These are phyloP conservation scores for Syrmaticus mikado DNA, from an alignment of 2,113 vertebrate species.

Conservation along the genomic window DNA sequence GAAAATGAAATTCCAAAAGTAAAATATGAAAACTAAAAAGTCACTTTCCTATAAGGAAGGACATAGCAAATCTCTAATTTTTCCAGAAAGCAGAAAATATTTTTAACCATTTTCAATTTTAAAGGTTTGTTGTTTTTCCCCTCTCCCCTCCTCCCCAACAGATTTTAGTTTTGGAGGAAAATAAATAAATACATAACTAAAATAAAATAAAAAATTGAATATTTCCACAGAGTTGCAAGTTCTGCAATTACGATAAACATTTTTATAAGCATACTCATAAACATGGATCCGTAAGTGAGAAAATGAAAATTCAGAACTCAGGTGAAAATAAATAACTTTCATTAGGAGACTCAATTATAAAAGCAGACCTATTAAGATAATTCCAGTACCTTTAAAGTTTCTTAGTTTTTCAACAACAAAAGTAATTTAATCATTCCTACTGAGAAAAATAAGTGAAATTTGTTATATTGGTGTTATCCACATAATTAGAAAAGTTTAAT, in stretches of 20 bases:
- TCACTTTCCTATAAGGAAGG: not conserved
- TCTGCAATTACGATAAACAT: not conserved
- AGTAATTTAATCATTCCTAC: not conserved
- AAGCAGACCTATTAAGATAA: not conserved
- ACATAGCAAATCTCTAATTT: not conserved
- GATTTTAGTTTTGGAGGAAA: not conserved
- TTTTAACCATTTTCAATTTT: not conserved
- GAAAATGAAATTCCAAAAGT: not conserved
- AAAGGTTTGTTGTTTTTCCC: not conserved
- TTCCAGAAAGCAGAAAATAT: not conserved
- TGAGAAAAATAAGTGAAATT: not conserved
- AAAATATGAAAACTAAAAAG: not conserved
- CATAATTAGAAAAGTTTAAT: constrained; percentile 19
- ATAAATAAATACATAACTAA: not conserved
- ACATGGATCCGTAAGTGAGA: not conserved
- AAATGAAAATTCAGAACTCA: not conserved
- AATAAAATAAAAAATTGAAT: not conserved
- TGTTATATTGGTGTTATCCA: not conserved
- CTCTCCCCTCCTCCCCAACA: not conserved
- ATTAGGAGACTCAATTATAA: not conserved
- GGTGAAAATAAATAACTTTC: not conserved
- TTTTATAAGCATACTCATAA: not conserved
- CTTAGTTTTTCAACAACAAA: not conserved
- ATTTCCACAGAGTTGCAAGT: not conserved
- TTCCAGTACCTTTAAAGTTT: not conserved